Conservation (phyloP, 2,113 vertebrate genomes). For the Asarcornis scutulata region DNA sequence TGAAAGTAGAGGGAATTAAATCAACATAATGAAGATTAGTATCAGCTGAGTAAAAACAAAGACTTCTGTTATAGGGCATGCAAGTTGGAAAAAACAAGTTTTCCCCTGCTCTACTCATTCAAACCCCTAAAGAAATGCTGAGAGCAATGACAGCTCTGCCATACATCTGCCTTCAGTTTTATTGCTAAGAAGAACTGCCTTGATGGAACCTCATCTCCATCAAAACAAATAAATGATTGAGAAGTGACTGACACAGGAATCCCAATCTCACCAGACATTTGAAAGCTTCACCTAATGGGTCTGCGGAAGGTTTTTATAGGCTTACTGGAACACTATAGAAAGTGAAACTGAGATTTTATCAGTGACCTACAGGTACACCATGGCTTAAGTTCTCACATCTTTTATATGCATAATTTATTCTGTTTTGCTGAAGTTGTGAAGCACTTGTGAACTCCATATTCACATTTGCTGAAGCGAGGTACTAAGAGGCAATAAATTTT, state of each 20-base stretch:
- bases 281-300: not conserved
- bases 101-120: not conserved
- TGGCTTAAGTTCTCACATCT: not conserved
- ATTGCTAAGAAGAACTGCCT: not conserved
- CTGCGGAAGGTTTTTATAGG: accelerated
- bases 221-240: not conserved
- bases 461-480: not conserved
- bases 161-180: not conserved
- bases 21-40: not conserved
- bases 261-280: not conserved
- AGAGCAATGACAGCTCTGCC: not conserved
- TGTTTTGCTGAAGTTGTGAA: not conserved
- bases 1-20: not conserved
- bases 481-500: not conserved
- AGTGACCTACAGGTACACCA: not conserved
- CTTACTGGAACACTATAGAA: not conserved
- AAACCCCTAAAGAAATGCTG: not conserved
- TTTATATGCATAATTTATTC: not conserved
- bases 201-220: not conserved
- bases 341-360: not conserved
- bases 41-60: not conserved
- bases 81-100: not conserved
- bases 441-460: not conserved
- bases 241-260: not conserved
- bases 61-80: not conserved